Evolutionary conservation across 1,140 invertebrate species (phyloP).

Genomic region (Dinoponera quadriceps): DNA sequence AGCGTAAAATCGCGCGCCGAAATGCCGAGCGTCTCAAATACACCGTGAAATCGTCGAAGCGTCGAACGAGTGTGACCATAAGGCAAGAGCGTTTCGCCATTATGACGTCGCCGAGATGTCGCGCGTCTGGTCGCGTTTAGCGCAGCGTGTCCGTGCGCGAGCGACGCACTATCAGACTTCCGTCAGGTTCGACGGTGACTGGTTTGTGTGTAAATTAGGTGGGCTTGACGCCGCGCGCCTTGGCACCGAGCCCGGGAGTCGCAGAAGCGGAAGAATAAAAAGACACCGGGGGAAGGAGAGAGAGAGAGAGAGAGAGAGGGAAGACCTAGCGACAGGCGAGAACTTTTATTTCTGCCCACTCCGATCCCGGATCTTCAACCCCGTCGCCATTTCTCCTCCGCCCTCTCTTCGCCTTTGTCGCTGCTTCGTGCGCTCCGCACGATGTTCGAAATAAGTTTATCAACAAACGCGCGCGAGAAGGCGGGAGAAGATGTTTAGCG

Average conservation of each 20-base stretch:
- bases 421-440: conserved; percentile 32
- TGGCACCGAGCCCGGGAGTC: conserved; percentile 72
- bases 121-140: conserved; percentile 24
- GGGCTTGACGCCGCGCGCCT: conserved; percentile 61
- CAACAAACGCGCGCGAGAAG: conserved; percentile 67
- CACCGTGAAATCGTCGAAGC: too few relatives aligned
- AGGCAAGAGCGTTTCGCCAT: conserved; percentile 1
- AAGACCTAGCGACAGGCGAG: conserved; percentile 75
- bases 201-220: conserved; percentile 67
- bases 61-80: too few relatives aligned
- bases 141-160: conserved; percentile 18
- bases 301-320: conserved; percentile 15
- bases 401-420: conserved; percentile 27
- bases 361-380: conserved; percentile 52
- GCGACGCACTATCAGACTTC: conserved; percentile 41
- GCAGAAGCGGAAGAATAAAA: conserved; percentile 60
- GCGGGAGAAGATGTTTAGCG: conserved; percentile 64
- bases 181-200: conserved; percentile 43
- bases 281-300: conserved; percentile 14
- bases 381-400: conserved; percentile 65
- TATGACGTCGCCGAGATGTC: conserved; percentile 32
- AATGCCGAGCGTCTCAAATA: too few relatives aligned
- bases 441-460: conserved; percentile 77
- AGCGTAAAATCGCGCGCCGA: too few relatives aligned
- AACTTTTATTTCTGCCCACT: conserved; percentile 63